These are phyloP conservation scores for Grus americana DNA, from an alignment of 2,113 vertebrate genomes.

Conservation along the genomic window DNA sequence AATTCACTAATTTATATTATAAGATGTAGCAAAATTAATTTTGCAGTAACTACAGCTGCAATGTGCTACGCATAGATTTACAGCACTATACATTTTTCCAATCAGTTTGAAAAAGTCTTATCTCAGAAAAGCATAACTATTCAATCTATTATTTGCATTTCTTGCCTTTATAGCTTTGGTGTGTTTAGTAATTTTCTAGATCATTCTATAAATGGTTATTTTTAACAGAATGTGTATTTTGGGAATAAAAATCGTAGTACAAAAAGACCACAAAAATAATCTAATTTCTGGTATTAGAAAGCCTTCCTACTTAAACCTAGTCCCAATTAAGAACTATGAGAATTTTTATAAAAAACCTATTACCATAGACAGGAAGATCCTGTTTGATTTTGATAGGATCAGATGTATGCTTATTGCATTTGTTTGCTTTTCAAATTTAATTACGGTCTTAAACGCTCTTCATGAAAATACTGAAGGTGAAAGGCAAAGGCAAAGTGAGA, in stretches of 20 bases:
- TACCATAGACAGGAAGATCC: not conserved
- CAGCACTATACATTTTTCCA: not conserved
- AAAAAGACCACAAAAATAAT: not conserved
- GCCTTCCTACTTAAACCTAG: not conserved
- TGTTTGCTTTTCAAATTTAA: not conserved
- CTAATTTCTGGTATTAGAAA: not conserved
- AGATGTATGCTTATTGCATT: not conserved
- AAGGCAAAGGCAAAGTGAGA: not conserved
- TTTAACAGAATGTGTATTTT: not conserved
- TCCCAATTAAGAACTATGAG: not conserved
- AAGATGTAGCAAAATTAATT: not conserved
- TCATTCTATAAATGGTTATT: not conserved
- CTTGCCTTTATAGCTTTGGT: not conserved
- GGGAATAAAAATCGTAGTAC: not conserved
- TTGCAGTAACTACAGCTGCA: not conserved
- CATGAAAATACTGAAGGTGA: not conserved
- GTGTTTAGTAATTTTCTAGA: not conserved
- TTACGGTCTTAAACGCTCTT: not conserved
- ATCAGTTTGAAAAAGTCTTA: not conserved
- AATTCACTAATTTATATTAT: not conserved
- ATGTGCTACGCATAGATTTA: not conserved
- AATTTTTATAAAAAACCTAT: not conserved
- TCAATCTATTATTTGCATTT: not conserved
- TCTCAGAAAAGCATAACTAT: not conserved
- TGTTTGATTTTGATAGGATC: slow-evolving; percentile 5